These are phyloP conservation scores for Sinocyclocheilus rhinocerous DNA, from an alignment of 2,113 vertebrate species.

Conservation along the genomic window DNA sequence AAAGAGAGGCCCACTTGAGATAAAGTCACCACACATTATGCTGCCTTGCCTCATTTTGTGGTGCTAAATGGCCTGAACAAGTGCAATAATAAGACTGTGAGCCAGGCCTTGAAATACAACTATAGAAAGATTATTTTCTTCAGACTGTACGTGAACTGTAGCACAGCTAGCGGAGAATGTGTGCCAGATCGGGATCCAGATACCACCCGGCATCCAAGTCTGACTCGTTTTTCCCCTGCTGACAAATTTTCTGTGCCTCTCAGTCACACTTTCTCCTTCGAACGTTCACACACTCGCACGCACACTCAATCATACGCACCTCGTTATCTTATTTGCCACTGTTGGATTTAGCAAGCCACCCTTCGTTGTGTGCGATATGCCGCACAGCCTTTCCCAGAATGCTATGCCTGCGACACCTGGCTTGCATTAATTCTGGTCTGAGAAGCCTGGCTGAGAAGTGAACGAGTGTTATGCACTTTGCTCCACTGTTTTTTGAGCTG, in stretches of 20 bases:
- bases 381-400: constrained; percentile 63
- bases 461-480: constrained; percentile 70
- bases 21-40: constrained; percentile 70
- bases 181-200: constrained; percentile 69
- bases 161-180: constrained; percentile 61
- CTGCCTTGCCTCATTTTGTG: constrained; percentile 66
- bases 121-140: constrained; percentile 63
- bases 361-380: constrained; percentile 30
- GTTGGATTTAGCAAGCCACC: constrained; percentile 24
- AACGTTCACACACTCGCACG: constrained; percentile 40
- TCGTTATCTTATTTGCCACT: constrained; percentile 72
- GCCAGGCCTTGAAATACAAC: constrained; percentile 47
- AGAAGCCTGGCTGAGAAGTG: constrained; percentile 68
- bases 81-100: constrained; percentile 68
- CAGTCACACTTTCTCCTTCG: constrained; percentile 38
- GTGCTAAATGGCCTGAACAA: constrained; percentile 70
- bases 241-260: constrained; percentile 68
- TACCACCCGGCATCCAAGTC: constrained; percentile 69
- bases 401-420: constrained; percentile 70
- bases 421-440: constrained; percentile 72
- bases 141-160: constrained; percentile 59
- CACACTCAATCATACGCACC: constrained; percentile 67
- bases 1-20: constrained; percentile 67
- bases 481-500: constrained; percentile 66
- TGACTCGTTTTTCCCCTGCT: constrained; percentile 64